These are phyloP conservation scores for Salmo trutta DNA, from an alignment of 2,797 vertebrate genomes.

Conservation along the genomic window DNA sequence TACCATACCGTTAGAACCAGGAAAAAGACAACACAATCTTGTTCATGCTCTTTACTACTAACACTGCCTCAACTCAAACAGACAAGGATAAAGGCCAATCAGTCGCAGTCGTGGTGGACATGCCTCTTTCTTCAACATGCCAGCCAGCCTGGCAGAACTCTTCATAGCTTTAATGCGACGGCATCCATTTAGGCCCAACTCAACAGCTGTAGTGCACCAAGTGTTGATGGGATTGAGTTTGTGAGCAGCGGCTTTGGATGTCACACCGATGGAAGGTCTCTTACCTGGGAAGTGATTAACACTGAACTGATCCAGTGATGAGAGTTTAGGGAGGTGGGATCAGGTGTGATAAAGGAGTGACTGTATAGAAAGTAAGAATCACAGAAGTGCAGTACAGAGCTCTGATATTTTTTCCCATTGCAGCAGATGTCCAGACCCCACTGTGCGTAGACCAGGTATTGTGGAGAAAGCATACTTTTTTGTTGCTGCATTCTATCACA, in stretches of 20 bases:
- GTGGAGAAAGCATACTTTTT: not conserved
- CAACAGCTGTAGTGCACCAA: constrained; percentile 45
- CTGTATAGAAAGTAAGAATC: constrained; percentile 31
- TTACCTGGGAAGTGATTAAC: not conserved
- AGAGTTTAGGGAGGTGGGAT: not conserved
- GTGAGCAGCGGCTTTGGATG: constrained; percentile 37
- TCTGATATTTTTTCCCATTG: constrained; percentile 40
- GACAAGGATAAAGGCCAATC: constrained; percentile 53
- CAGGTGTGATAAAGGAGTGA: constrained; percentile 20
- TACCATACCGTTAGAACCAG: constrained; percentile 33
- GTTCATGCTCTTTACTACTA: constrained; percentile 40
- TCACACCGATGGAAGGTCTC: not conserved
- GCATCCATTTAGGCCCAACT: constrained; percentile 48
- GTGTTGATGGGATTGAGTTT: constrained; percentile 49
- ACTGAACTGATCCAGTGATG: not conserved
- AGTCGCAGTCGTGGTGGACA: constrained; percentile 38
- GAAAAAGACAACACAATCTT: constrained; percentile 47
- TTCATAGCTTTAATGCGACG: constrained; percentile 71
- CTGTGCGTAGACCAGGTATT: constrained; percentile 26
- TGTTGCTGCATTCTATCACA: not conserved
- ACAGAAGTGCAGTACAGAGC: constrained; percentile 39
- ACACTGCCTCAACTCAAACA: constrained; percentile 66
- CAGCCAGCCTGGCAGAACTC: constrained; percentile 27
- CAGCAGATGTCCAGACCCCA: constrained; percentile 48
- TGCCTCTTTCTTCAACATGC: constrained; percentile 60